Conservation (phyloP, 2,888 invertebrate species). For the Hirtodrosophila alboralis region DNA sequence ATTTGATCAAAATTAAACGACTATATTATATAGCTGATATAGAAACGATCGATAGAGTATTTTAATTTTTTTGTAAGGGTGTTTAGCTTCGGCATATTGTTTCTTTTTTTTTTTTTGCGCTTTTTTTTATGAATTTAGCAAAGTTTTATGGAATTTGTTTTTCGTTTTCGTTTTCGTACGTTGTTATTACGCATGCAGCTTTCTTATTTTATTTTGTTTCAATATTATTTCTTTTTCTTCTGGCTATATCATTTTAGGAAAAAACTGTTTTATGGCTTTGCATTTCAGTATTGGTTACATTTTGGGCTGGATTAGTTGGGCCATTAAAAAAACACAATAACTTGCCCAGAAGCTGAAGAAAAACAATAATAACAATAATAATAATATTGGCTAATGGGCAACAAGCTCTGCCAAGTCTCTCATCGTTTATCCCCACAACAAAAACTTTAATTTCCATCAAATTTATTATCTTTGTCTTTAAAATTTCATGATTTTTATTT, state of each 20-base stretch:
- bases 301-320: conserved; percentile 17
- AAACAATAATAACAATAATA: conserved; percentile 9
- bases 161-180: conserved; percentile 44
- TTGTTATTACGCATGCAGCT: conserved; percentile 17
- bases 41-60: too few species aligned
- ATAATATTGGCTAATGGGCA: conserved; percentile 10
- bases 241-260: background rate
- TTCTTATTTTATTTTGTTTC: conserved; percentile 20
- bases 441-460: background rate
- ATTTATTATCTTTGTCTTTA: background rate
- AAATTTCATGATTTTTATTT: background rate
- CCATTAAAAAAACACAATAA: conserved; percentile 8
- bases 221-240: conserved; percentile 11
- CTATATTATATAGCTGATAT: too few species aligned
- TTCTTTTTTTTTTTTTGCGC: too few species aligned
- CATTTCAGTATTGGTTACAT: conserved; percentile 36
- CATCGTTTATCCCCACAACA: background rate
- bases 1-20: too few species aligned
- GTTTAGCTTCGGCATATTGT: too few species aligned
- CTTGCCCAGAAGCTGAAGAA: background rate
- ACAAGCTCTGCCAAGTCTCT: background rate
- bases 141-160: conserved; percentile 66
- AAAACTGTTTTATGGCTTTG: conserved; percentile 43
- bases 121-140: conserved; percentile 41
- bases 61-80: too few species aligned